Base-by-base conservation (phyloP, 2,797 vertebrate species). In the Gymnocypris eckloni region DNA sequence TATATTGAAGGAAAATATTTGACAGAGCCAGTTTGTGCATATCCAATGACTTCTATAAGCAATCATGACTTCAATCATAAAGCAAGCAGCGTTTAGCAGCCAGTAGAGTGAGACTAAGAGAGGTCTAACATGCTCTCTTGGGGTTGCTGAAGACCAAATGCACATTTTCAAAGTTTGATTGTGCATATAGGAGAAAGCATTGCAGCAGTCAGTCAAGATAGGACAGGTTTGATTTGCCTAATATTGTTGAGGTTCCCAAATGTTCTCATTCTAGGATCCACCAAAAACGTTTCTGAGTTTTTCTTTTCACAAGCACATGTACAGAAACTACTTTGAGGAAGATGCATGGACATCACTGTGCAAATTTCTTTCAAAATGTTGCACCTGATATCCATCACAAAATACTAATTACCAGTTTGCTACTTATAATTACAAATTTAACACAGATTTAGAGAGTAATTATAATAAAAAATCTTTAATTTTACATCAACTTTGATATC, bases 121-220 rank as follows among this genome's bases (percentile, higher is more conserved):
- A 73, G 15, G 25, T 75, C 22, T 16, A 22, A 48, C 54, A n/a
- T 37, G 54, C 43, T 48, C 18, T 61, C 43, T 28, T 61, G 20
- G 43, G 70, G 59, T 64, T 45, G 20, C 48, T 83, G 12, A 64
- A 76, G 56, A 83, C 41, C 43, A 75, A 33, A 66, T 22, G 28
- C 43, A 37, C n/a, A 37, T 83, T 83, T 75, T 59, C 28, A 33
- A 45, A 83, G 11, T 13, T 11, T 37, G 22, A 75, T 50, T 64
- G 20, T 50, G 56, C 81, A 64, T 83, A 15, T 48, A 50, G 12
- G 1, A 45, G 73, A 70, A 81, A 71, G 4, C 8, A 41, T 16
- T 25, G 50, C 37, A 43, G 50, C 28, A 56, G 18, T 12, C 73
- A 39, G 73, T 59, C 20, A 59, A 37, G 9, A 75, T 1, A 20